Evolutionary conservation across 2,113 vertebrate genomes (phyloP).

Genomic region (Pelvicachromis taeniatus): DNA sequence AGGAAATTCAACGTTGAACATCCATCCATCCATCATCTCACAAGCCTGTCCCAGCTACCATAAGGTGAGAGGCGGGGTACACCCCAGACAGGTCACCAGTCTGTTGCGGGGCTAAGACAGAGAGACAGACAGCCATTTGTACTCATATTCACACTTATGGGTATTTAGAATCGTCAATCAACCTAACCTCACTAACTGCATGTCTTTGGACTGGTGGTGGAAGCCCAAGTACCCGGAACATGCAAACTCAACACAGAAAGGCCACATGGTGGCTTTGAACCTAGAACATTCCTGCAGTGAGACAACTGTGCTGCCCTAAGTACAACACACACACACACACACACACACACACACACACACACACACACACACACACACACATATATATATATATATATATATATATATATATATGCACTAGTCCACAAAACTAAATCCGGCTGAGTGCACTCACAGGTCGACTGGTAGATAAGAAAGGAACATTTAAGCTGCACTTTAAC

Average conservation of each 20-base stretch:
- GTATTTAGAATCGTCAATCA: background rate
- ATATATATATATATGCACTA: background rate
- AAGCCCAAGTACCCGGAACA: rapidly evolving
- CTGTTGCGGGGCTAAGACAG: background rate
- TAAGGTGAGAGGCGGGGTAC: background rate
- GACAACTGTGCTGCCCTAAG: background rate
- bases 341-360: too few relatives aligned
- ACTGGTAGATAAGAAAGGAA: slow-evolving; percentile 33
- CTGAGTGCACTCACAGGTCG: slow-evolving; percentile 21
- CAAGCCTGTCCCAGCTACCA: background rate
- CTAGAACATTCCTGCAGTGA: background rate
- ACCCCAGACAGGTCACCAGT: background rate
- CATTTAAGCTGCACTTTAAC: slow-evolving; percentile 27
- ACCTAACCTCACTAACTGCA: background rate
- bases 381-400: too few relatives aligned
- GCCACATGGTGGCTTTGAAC: background rate
- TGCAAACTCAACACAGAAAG: background rate
- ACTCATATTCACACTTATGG: background rate
- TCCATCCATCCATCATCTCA: background rate
- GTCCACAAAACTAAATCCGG: background rate
- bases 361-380: too few relatives aligned
- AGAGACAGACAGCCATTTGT: background rate
- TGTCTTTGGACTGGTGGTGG: background rate
- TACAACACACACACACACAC: background rate
- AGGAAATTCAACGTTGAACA: background rate